phyloP scores from a whole-genome alignment of 2,113 vertebrate genomes.

The Leptocoma aspasia region DNA sequence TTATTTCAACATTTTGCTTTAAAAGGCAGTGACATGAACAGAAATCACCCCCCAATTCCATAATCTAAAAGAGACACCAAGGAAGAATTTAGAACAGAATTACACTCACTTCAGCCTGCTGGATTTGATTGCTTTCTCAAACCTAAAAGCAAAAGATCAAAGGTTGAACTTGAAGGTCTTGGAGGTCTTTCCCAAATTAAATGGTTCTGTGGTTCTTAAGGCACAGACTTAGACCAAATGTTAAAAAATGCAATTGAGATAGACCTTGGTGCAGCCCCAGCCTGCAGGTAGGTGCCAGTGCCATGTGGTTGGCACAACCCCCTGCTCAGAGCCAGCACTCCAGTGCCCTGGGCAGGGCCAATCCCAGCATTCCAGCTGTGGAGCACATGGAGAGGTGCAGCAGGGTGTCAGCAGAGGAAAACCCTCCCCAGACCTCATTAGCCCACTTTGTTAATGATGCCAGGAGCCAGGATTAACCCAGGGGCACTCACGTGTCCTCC shows the following conservation, averaged over 20 bases:
- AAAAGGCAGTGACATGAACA: neutral
- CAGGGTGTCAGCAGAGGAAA: neutral
- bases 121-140: conserved; percentile 24
- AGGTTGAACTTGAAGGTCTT: neutral
- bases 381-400: neutral
- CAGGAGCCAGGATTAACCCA: neutral
- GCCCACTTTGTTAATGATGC: neutral
- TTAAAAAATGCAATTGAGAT: neutral
- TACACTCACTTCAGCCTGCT: conserved; percentile 20
- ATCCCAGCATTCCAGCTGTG: neutral
- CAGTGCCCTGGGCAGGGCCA: neutral
- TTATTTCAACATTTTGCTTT: neutral
- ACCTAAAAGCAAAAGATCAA: neutral
- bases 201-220: too few relatives aligned
- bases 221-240: neutral
- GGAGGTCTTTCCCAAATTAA: neutral
- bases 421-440: neutral
- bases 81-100: neutral
- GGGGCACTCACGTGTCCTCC: conserved; percentile 68
- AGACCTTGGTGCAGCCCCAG: neutral
- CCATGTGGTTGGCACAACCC: neutral
- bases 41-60: neutral
- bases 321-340: neutral
- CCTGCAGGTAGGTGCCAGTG: neutral
- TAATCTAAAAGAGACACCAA: neutral